A percentile compares a stretch with the other conserved stretches of the same genome.
These are phyloP conservation scores for Drosophila kuntzei DNA, from an alignment of 2,888 invertebrate genomes.

Conservation along the genomic window DNA sequence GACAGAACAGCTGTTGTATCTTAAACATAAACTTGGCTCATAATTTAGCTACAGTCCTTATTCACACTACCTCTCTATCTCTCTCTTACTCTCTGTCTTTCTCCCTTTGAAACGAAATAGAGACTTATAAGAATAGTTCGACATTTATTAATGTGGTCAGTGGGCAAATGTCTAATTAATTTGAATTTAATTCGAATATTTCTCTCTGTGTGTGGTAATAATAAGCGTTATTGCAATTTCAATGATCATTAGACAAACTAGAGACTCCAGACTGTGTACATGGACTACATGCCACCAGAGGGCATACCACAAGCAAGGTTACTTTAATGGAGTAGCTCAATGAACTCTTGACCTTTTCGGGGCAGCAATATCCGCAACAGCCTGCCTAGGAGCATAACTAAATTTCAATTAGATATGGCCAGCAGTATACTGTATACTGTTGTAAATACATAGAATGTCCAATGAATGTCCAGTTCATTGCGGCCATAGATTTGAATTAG, in stretches of 20 bases:
- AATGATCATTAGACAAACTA: slow-evolving; percentile 33
- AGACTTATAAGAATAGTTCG: not conserved
- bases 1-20: not conserved
- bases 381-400: slow-evolving; percentile 53
- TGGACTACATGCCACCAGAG: not conserved
- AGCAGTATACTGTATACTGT: slow-evolving; percentile 8
- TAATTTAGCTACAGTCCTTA: not conserved
- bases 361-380: not conserved
- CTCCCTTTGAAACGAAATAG: not conserved
- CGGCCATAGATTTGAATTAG: slow-evolving; percentile 68
- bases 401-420: slow-evolving; percentile 71
- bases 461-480: slow-evolving; percentile 59
- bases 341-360: slow-evolving; percentile 53
- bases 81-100: not conserved
- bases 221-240: slow-evolving; percentile 28
- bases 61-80: not conserved
- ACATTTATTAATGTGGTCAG: slow-evolving; percentile 21
- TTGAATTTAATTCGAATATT: slow-evolving; percentile 18
- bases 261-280: not conserved
- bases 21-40: not conserved
- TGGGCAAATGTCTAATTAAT: slow-evolving; percentile 46
- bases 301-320: slow-evolving; percentile 1
- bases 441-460: slow-evolving; percentile 46
- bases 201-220: slow-evolving; percentile 11
- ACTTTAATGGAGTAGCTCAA: slow-evolving; percentile 23